phyloP scores from a whole-genome alignment of 1,140 invertebrate genomes.

The Lasaia peninsularis region DNA sequence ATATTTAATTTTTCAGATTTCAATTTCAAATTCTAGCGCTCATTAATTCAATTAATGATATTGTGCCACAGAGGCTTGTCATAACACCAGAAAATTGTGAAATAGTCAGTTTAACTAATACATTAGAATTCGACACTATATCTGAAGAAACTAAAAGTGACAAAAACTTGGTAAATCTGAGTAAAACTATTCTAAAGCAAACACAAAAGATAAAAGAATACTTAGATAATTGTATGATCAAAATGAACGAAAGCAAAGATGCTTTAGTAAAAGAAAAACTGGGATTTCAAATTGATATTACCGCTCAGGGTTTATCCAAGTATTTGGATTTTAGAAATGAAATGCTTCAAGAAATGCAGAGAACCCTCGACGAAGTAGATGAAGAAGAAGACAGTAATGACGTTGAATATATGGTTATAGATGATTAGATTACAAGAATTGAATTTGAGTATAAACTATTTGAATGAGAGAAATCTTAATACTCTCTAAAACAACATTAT shows the following conservation, averaged over 20 bases:
- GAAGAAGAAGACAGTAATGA: background rate
- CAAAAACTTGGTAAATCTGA: slow-evolving; percentile 6
- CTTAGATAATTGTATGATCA: slow-evolving; percentile 45
- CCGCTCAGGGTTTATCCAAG: slow-evolving; percentile 30
- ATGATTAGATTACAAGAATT: background rate
- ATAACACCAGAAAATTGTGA: slow-evolving; percentile 9
- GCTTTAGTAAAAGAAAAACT: slow-evolving; percentile 29
- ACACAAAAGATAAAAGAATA: slow-evolving; percentile 37
- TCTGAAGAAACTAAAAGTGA: slow-evolving; percentile 25
- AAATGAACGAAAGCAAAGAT: slow-evolving; percentile 43
- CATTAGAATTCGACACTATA: background rate
- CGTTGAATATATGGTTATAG: background rate
- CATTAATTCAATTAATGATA: slow-evolving; percentile 46
- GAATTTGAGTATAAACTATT: background rate
- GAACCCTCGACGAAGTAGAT: slow-evolving; percentile 13
- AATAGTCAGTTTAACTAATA: background rate
- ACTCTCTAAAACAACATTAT: background rate
- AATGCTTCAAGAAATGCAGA: slow-evolving; percentile 31
- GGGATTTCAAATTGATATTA: slow-evolving; percentile 45
- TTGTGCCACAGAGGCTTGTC: slow-evolving; percentile 45
- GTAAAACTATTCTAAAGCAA: slow-evolving; percentile 36
- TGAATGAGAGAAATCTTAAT: background rate
- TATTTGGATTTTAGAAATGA: slow-evolving; percentile 42
- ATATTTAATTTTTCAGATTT: slow-evolving; percentile 37
- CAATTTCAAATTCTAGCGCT: slow-evolving; percentile 43